These are phyloP conservation scores for Rhagoletis pomonella DNA, from an alignment of 1,140 invertebrate species.

Conservation along the genomic window DNA sequence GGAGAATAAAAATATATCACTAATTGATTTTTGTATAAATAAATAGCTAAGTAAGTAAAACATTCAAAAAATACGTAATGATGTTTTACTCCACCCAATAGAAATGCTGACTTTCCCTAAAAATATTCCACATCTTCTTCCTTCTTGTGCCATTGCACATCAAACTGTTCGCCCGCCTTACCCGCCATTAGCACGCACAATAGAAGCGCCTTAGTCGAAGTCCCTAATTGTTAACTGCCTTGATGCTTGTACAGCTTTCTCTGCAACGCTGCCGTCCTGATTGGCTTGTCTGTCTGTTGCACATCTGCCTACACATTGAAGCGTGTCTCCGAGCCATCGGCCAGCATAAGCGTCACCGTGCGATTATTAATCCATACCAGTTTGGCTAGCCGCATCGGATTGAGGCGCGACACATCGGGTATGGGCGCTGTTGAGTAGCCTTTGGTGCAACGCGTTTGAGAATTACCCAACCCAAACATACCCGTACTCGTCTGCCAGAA, in stretches of 20 bases:
- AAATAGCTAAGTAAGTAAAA: too few species aligned
- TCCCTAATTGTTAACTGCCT: constrained; percentile 52
- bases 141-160: neutral
- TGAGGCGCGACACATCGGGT: constrained; percentile 88
- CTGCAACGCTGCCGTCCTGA: constrained; percentile 26
- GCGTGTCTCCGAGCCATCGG: constrained; percentile 92
- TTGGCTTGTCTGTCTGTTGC: neutral
- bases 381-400: constrained; percentile 90
- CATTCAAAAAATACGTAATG: too few species aligned
- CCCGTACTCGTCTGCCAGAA: constrained; percentile 97
- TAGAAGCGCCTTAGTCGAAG: constrained; percentile 14
- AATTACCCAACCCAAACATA: constrained; percentile 94
- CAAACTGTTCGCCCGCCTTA: neutral
- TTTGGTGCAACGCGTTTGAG: constrained; percentile 93
- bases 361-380: constrained; percentile 94
- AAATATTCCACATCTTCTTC: neutral
- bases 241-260: constrained; percentile 48
- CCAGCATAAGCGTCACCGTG: constrained; percentile 93
- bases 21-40: too few species aligned
- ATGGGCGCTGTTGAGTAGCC: constrained; percentile 94
- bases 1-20: too few species aligned
- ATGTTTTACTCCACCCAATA: too few species aligned
- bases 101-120: too few species aligned
- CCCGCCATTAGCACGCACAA: neutral
- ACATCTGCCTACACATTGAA: constrained; percentile 84